Percentiles rank a stretch among this genome's conserved stretches.
These are phyloP conservation scores for Dolichotis patagonum DNA, from an alignment of 2,113 vertebrate genomes.

Conservation along the genomic window DNA sequence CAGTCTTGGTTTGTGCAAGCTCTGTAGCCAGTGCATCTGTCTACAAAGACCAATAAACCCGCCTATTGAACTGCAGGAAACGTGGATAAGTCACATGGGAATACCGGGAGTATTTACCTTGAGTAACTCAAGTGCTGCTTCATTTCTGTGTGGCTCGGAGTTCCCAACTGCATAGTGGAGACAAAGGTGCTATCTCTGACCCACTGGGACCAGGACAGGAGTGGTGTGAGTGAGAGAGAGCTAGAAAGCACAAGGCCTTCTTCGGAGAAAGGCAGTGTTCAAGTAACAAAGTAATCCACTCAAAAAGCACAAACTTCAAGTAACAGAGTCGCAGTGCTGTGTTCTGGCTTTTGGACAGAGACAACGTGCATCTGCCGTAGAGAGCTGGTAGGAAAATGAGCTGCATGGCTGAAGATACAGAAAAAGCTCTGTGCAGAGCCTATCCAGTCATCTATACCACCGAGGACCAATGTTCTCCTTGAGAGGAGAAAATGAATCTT, in stretches of 20 bases:
- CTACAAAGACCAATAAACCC: not conserved
- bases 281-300: conserved; percentile 52
- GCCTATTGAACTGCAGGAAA: not conserved
- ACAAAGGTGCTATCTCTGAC: conserved; percentile 38
- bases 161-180: conserved; percentile 70
- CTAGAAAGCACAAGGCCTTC: conserved; percentile 16
- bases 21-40: not conserved
- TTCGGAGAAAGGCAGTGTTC: conserved; percentile 69
- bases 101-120: not conserved
- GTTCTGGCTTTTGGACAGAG: conserved; percentile 29
- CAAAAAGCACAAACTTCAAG: conserved; percentile 66
- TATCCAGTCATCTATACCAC: not conserved
- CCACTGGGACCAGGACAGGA: not conserved
- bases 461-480: not conserved
- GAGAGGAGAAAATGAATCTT: not conserved
- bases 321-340: conserved; percentile 43
- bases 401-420: accelerated
- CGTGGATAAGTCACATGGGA: not conserved
- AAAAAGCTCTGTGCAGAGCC: not conserved
- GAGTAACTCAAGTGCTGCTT: not conserved
- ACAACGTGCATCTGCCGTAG: accelerated
- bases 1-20: not conserved
- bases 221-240: not conserved
- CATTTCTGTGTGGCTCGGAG: conserved; percentile 30
- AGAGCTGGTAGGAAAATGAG: not conserved